Evolutionary conservation across 2,797 vertebrate species (phyloP).

Genomic region (Dromococcyx pavoninus): DNA sequence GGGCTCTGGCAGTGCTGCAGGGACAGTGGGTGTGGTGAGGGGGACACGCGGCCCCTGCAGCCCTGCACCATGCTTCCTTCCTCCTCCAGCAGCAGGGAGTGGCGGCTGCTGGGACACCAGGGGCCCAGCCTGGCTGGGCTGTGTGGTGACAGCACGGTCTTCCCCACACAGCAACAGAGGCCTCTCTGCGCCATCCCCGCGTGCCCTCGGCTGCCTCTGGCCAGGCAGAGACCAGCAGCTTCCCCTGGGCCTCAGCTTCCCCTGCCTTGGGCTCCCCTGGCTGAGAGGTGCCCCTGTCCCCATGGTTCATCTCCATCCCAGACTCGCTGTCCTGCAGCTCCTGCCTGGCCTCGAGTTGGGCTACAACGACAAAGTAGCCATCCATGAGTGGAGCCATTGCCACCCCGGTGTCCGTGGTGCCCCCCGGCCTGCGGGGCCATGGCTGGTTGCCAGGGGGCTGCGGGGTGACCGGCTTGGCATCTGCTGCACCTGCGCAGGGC

Average conservation of each 20-base stretch:
- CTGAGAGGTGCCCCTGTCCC: background rate
- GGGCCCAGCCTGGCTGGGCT: background rate
- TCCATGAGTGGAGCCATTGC: no score
- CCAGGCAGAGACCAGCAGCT: background rate
- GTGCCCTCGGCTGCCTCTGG: fast-evolving
- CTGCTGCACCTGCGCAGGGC: fast-evolving
- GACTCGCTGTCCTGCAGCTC: background rate
- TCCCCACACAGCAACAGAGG: fast-evolving
- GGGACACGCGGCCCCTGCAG: fast-evolving
- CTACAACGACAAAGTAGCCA: fast-evolving
- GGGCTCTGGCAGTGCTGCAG: background rate
- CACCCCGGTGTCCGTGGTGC: background rate
- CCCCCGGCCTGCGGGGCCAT: fast-evolving
- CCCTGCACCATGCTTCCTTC: background rate
- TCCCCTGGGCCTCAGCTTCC: fast-evolving
- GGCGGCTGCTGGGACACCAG: background rate
- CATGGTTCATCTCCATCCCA: background rate
- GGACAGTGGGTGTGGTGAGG: fast-evolving
- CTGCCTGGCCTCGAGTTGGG: background rate
- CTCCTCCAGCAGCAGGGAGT: background rate
- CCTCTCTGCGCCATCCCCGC: fast-evolving
- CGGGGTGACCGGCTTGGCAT: background rate
- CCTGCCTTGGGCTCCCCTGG: fast-evolving
- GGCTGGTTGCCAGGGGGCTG: background rate
- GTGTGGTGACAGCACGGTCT: background rate